A percentile compares a stretch with the other conserved stretches of the same genome.
Conservation (phyloP, 2,888 invertebrate species). For the Boloria euphrosyne region DNA sequence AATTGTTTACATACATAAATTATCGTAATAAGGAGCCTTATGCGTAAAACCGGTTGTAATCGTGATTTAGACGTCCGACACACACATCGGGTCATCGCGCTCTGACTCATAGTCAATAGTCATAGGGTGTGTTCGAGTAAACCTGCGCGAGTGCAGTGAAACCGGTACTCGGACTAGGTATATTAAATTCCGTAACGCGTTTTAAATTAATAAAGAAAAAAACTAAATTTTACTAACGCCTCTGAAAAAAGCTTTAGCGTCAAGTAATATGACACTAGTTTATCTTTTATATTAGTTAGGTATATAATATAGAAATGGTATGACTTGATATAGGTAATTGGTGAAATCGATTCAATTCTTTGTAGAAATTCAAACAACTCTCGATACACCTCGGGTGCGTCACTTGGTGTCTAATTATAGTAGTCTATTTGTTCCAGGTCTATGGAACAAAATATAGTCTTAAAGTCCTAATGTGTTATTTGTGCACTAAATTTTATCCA, state of each 20-base stretch:
- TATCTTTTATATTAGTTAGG: background rate
- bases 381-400: no score
- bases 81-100: constrained; percentile 67
- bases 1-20: constrained; percentile 28
- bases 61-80: constrained; percentile 52
- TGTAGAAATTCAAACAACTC: no score
- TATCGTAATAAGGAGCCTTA: constrained; percentile 34
- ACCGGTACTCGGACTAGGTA: constrained; percentile 29
- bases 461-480: no score
- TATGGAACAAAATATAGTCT: no score
- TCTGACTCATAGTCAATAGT: no score
- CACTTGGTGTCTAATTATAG: no score
- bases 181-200: constrained; percentile 25
- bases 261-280: background rate
- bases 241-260: constrained; percentile 2
- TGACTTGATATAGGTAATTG: no score
- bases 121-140: constrained; percentile 45
- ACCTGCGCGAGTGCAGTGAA: constrained; percentile 48
- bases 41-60: constrained; percentile 59
- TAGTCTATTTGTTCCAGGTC: no score
- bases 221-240: constrained; percentile 6
- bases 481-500: no score
- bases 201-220: constrained; percentile 19
- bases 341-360: no score
- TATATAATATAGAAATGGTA: no score